Evolutionary conservation across 2,113 vertebrate genomes (phyloP).

Genomic region (Acanthisitta chloris): DNA sequence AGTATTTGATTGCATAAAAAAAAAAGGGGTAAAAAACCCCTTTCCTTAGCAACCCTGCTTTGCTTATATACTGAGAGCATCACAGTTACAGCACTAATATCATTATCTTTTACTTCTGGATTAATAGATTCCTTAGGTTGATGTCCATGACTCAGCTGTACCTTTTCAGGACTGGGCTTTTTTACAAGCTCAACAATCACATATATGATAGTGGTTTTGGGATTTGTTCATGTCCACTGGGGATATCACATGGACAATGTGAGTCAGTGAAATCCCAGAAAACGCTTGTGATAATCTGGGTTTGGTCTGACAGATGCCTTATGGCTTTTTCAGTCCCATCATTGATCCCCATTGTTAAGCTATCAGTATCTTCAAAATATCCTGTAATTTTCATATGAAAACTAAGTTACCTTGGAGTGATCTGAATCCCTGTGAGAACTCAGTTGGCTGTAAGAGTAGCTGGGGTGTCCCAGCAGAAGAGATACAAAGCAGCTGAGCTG

Average conservation of each 20-base stretch:
- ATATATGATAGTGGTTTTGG: background rate
- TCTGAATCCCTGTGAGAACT: background rate
- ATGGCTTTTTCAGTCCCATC: background rate
- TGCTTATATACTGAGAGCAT: background rate
- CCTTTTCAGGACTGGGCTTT: background rate
- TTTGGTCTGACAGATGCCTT: background rate
- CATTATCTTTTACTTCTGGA: background rate
- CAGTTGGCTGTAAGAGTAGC: background rate
- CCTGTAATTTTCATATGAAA: background rate
- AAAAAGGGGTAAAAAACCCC: fast-evolving
- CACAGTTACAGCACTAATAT: background rate
- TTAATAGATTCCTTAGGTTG: background rate
- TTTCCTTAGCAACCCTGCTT: background rate
- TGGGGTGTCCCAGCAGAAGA: background rate
- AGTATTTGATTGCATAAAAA: background rate
- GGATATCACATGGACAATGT: background rate
- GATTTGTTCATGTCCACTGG: background rate
- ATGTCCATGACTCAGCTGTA: fast-evolving
- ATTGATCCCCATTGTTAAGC: background rate
- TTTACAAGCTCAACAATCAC: background rate
- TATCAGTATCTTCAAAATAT: background rate
- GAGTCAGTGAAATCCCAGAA: background rate
- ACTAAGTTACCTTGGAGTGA: background rate
- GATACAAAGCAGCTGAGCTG: background rate
- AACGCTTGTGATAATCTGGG: background rate